These are phyloP conservation scores for Rugalucina vietnamica DNA, from an alignment of 2,888 invertebrate genomes.

Conservation along the genomic window DNA sequence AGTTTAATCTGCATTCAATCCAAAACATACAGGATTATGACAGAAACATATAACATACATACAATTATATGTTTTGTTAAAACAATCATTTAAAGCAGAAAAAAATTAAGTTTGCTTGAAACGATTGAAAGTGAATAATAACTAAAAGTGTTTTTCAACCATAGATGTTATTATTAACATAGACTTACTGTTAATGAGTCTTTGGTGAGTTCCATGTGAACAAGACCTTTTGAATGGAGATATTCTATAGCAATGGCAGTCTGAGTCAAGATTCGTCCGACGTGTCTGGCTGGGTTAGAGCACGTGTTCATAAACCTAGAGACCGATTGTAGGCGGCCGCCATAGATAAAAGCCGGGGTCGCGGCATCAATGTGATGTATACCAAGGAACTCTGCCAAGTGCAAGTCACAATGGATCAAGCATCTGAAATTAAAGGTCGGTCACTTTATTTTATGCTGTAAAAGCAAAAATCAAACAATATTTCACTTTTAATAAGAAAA, in stretches of 20 bases:
- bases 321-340: slow-evolving; percentile 64
- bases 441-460: no score
- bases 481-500: no score
- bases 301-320: slow-evolving; percentile 39
- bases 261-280: slow-evolving; percentile 47
- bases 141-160: no score
- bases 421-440: slow-evolving; percentile 63
- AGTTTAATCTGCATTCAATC: no score
- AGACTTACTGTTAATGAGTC: not conserved
- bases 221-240: slow-evolving; percentile 74
- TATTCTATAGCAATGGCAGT: slow-evolving; percentile 69
- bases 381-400: slow-evolving; percentile 71
- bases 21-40: no score
- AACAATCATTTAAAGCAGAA: no score
- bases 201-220: slow-evolving; percentile 77
- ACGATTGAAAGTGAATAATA: no score
- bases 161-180: no score
- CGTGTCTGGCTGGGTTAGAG: not conserved
- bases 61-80: no score
- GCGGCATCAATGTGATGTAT: slow-evolving; percentile 67
- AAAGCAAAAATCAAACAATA: no score
- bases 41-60: no score
- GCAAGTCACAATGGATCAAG: slow-evolving; percentile 56
- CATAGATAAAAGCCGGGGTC: slow-evolving; percentile 68
- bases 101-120: no score